Base-by-base conservation (phyloP, 2,888 invertebrate species). In the Leucophora obtusa region DNA sequence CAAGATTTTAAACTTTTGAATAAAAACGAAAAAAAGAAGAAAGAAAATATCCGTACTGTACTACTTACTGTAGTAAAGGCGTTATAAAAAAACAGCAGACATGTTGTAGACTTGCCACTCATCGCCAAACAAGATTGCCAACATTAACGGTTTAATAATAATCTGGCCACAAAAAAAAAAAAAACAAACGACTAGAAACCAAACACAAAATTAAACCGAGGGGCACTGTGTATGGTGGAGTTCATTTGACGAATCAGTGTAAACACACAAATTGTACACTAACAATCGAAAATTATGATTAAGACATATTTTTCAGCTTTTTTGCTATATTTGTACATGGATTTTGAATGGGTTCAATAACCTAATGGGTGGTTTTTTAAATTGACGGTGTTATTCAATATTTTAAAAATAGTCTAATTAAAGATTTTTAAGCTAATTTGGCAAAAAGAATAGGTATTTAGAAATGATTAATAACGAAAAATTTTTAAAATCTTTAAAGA, bases 51-150 rank as follows among this genome's bases (percentile, higher is more conserved):
- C 7, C 35, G 7, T n/a, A n/a, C n/a, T n/a, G n/a, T n/a, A n/a
- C n/a, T n/a, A n/a, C n/a, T n/a, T n/a, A 35, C 35, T 35, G 10
- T 10, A 3, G 21, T 21, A 21, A 21, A 38, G 38, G 38, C 43
- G n/a, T 47, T 47, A 47, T n/a, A 47, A 47, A n/a, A 62, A 62
- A 54, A 62, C 18, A n/a, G 70, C 47, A 71, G 62, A 71, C 71
- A 71, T 56, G 28, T 56, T 71, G 62, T 47, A 71, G 71, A 71
- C 71, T 71, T 71, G 71, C 71, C 62, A 71, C 43, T 62, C 62
- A 43, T 43, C 38, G 33, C 14, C 21, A 71, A 62, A 71, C 62
- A 47, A 63, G 71, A 71, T 71, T 62, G 21, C 54, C 17, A 71
- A 71, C 24, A 33, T 43, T 47, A 62, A 47, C 54, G 47, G 18